Conservation (phyloP, 64 coral and sea anemone species). For the Actinia equina region DNA sequence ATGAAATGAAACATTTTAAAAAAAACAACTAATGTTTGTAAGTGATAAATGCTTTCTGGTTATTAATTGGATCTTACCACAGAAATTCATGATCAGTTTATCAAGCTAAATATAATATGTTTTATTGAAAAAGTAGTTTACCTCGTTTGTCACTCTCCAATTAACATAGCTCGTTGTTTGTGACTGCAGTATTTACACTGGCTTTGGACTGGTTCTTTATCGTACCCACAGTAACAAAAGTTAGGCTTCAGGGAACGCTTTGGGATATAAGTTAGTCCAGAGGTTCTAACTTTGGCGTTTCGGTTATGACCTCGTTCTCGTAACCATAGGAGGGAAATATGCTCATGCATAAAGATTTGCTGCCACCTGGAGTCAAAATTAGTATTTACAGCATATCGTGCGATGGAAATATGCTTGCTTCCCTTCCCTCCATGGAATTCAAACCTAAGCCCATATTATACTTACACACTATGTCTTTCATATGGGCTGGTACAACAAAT, state of each 20-base stretch:
- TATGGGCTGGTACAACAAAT: constrained; percentile 46
- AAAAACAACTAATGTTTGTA: no score
- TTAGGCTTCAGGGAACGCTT: not conserved
- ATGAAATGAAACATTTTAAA: no score
- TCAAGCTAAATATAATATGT: no score
- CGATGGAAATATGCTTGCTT: constrained; percentile 31
- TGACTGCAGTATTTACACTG: constrained; percentile 13
- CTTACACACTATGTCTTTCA: constrained; percentile 26
- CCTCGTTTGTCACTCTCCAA: constrained; percentile 10
- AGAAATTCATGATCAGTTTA: no score
- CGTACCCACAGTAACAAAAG: constrained; percentile 21
- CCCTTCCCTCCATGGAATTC: constrained; percentile 60
- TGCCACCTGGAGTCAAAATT: constrained; percentile 24
- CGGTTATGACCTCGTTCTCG: constrained; percentile 27
- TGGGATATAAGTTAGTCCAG: constrained; percentile 5
- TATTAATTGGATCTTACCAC: no score
- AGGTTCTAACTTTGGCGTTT: not conserved
- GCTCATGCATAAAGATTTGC: constrained; percentile 25
- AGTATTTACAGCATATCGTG: constrained; percentile 19
- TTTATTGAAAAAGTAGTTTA: not conserved
- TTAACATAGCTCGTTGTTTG: not conserved
- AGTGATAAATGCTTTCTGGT: no score
- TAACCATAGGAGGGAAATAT: constrained; percentile 42
- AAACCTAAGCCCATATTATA: constrained; percentile 40
- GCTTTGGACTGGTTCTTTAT: not conserved